A percentile compares a stretch with the other conserved stretches of the same genome.
These are phyloP conservation scores for Lordiphosa fenestrarum DNA, from an alignment of 2,888 invertebrate genomes.

Conservation along the genomic window DNA sequence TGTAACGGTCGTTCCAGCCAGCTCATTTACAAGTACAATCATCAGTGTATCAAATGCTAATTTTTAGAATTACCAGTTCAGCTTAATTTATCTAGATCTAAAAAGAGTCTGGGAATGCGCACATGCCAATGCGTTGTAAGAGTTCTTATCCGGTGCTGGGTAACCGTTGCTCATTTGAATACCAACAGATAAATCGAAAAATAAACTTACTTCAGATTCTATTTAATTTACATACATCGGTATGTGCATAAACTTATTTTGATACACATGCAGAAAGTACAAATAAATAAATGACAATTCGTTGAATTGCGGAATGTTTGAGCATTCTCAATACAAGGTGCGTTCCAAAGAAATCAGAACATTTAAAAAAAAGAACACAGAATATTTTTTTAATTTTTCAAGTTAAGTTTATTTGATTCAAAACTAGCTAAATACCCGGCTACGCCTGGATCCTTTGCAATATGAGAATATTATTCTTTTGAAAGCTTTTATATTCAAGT, in stretches of 20 bases:
- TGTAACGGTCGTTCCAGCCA: slow-evolving; percentile 13
- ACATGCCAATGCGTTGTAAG: slow-evolving; percentile 8
- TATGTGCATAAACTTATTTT: slow-evolving; percentile 15
- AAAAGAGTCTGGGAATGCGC: slow-evolving; percentile 1
- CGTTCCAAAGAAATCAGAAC: no score
- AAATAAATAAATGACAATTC: slow-evolving; percentile 4
- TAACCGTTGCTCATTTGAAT: slow-evolving; percentile 16
- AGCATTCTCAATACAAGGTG: no score
- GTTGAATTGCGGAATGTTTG: not conserved
- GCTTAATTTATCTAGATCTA: slow-evolving; percentile 2
- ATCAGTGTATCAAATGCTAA: slow-evolving; percentile 6
- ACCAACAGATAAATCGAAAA: slow-evolving; percentile 5
- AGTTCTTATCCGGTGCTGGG: slow-evolving; percentile 12
- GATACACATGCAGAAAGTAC: slow-evolving; percentile 15
- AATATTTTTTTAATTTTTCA: no score
- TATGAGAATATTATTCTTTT: no score
- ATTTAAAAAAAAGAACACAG: no score
- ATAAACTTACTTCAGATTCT: slow-evolving; percentile 2
- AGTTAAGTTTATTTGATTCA: no score
- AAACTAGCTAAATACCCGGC: no score
- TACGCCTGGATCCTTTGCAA: no score
- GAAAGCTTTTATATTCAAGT: no score
- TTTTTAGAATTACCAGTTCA: slow-evolving; percentile 7
- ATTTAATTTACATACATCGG: slow-evolving; percentile 6
- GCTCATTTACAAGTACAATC: slow-evolving; percentile 18